Base-by-base conservation (phyloP, 2,888 invertebrate species). In the Adineta ricciae region DNA sequence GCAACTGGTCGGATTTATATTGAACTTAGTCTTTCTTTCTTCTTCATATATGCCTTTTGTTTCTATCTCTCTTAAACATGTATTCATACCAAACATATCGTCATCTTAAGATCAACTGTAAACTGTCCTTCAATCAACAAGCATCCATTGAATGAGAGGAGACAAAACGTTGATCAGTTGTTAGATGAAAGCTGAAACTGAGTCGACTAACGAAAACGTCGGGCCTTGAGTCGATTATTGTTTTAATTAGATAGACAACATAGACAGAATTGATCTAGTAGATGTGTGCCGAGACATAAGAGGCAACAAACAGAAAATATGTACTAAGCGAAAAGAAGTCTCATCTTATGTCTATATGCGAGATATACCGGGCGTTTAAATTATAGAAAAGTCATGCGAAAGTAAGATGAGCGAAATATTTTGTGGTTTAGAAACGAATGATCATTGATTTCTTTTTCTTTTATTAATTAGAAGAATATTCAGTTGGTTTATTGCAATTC, bases 81-180 rank as follows among this genome's bases (percentile, higher is more conserved):
- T 64, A 64, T 64, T 64, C 64, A 64, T 64, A 64, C 32, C 32
- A 64, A 64, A 64, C 64, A 36, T 27, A 64, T 32, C 19, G 19
- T 64, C 64, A 64, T 64, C 64, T 64, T 64, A 64, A 64, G 64
- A 64, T 64, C 64, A 64, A 64, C 27, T 64, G 64, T 64, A 64
- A 64, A 64, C 64, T 64, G 64, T 64, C 64, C 64, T 64, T 64
- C 64, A 64, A 64, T 64, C 64, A 64, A 64, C 64, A 64, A 64
- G 27, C 64, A 64, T 64, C 32, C 32, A 64, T 46, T 46, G 64
- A 32, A 19, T 7, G 32, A 32, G 11, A 46, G 11, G 46, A 46
- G 46, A 46, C 5, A 46, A 46, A 32, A 64, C 64, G 32, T 32
- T 64, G 32, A 64, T 27, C 27, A 64, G 64, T 64, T 64, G 64